Conservation (phyloP, 2,113 vertebrate genomes). For the Phyllopteryx taeniolatus region DNA sequence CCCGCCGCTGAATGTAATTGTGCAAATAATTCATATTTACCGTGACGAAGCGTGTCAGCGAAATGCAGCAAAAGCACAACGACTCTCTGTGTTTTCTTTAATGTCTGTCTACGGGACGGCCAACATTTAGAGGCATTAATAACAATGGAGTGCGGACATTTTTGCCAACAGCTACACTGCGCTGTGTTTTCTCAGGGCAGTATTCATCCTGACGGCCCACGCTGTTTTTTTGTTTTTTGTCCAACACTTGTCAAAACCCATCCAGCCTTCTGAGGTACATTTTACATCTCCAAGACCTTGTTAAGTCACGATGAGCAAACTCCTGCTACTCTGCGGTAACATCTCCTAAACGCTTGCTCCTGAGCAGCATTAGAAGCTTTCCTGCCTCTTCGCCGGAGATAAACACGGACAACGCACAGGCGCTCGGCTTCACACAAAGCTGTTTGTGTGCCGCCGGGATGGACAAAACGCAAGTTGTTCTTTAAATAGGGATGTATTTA, state of each 20-base stretch:
- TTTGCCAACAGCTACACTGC: conserved; percentile 59
- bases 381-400: conserved; percentile 30
- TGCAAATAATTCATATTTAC: conserved; percentile 7
- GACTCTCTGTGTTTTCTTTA: conserved; percentile 18
- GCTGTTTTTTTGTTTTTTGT: conserved; percentile 35
- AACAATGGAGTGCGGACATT: conserved; percentile 50
- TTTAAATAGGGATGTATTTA: conserved; percentile 65
- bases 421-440: not conserved
- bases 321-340: conserved; percentile 43
- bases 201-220: conserved; percentile 42
- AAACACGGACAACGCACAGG: conserved; percentile 21
- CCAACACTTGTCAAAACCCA: conserved; percentile 56
- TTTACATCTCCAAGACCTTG: conserved; percentile 52
- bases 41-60: conserved; percentile 13
- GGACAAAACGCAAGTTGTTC: conserved; percentile 59
- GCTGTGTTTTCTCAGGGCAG: conserved; percentile 51
- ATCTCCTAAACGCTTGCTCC: conserved; percentile 43
- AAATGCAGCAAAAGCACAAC: conserved; percentile 34
- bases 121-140: conserved; percentile 55
- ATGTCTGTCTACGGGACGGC: conserved; percentile 30
- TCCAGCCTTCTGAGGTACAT: conserved; percentile 48
- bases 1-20: not conserved
- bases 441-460: conserved; percentile 35
- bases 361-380: conserved; percentile 32
- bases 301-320: conserved; percentile 46